Evolutionary conservation across 1,140 invertebrate genomes (phyloP).

Genomic region (Lethocerus indicus): DNA sequence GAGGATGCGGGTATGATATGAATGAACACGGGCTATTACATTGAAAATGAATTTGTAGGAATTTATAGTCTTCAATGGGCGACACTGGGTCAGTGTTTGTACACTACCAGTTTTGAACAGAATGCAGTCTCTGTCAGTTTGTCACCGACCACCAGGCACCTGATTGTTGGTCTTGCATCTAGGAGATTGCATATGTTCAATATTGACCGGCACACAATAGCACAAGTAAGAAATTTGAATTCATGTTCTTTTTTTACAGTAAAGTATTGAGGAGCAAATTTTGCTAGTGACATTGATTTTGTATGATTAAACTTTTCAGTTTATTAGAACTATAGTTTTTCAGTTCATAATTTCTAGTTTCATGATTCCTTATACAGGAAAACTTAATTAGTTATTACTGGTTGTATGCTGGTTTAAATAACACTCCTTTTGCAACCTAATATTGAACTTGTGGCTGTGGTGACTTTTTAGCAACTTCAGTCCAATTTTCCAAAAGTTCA

Average conservation of each 20-base stretch:
- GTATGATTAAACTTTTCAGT: neutral
- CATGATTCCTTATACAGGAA: too few species aligned
- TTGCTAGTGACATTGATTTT: neutral
- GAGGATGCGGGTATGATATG: too few species aligned
- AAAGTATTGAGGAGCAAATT: slow-evolving; percentile 16
- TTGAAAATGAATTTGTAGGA: too few species aligned
- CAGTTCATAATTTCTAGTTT: neutral
- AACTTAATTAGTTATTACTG: too few species aligned
- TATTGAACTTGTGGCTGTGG: too few species aligned
- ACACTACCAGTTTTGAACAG: slow-evolving; percentile 54
- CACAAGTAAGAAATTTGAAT: slow-evolving; percentile 33
- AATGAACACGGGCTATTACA: too few species aligned
- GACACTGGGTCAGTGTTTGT: slow-evolving; percentile 55
- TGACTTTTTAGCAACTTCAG: too few species aligned
- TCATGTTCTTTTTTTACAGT: slow-evolving; percentile 25
- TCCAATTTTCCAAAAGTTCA: too few species aligned
- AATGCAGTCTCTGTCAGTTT: slow-evolving; percentile 67
- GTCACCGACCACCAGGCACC: slow-evolving; percentile 55
- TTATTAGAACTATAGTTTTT: neutral
- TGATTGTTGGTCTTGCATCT: slow-evolving; percentile 60
- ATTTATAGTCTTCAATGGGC: slow-evolving; percentile 61
- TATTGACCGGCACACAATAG: slow-evolving; percentile 39
- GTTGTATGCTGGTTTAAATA: too few species aligned
- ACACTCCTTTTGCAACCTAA: too few species aligned
- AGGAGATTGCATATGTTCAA: slow-evolving; percentile 33